Conservation (phyloP, 2,113 vertebrate species). For the Catharus fuscescens region DNA sequence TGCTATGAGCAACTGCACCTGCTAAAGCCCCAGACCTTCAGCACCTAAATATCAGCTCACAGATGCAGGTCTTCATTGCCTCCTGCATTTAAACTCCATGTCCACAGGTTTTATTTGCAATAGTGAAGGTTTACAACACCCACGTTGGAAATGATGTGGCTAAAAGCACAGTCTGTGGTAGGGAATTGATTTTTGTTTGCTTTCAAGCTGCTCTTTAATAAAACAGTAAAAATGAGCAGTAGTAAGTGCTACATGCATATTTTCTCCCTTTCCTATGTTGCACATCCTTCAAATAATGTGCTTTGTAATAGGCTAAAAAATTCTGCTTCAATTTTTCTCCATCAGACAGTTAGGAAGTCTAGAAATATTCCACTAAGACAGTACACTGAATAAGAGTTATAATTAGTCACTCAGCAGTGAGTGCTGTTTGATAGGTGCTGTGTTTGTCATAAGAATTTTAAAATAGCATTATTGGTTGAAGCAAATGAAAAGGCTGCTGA, state of each 20-base stretch:
- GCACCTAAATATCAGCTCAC: neutral
- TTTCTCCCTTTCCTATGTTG: neutral
- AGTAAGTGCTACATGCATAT: neutral
- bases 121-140: neutral
- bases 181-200: neutral
- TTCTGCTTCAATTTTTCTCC: conserved; percentile 39
- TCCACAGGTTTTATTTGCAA: neutral
- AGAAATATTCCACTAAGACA: conserved; percentile 30
- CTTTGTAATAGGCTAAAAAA: neutral
- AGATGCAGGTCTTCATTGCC: neutral
- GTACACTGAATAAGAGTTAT: neutral
- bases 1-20: neutral
- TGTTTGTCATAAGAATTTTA: neutral
- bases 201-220: neutral
- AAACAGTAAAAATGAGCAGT: neutral
- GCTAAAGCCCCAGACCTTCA: neutral
- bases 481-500: neutral
- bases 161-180: neutral
- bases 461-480: neutral
- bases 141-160: neutral
- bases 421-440: neutral
- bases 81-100: neutral
- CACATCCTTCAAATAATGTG: neutral
- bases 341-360: conserved; percentile 14
- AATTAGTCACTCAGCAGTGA: neutral